A percentile compares a stretch with the other conserved stretches of the same genome.
phyloP scores from a whole-genome alignment of 1,140 invertebrate genomes.

The Rhynchophorus ferrugineus region DNA sequence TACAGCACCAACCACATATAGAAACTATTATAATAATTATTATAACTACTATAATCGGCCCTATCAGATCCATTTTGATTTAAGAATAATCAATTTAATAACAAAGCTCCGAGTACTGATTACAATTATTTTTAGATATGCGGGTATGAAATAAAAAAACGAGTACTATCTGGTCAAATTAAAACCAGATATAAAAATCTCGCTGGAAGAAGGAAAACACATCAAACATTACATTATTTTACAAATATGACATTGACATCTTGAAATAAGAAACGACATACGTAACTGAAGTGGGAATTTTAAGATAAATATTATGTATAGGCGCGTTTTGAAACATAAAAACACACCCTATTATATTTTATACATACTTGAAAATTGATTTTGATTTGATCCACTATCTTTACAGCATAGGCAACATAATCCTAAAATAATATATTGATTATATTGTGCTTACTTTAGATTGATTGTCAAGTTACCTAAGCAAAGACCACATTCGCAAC shows the following conservation, averaged over 20 bases:
- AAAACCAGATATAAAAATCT: no score
- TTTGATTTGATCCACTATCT: conserved; percentile 10
- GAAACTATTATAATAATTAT: conserved; percentile 26
- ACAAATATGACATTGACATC: no score
- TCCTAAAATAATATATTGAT: conserved; percentile 10
- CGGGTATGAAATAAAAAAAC: no score
- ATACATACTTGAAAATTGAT: conserved; percentile 14
- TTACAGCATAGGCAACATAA: conserved; percentile 17
- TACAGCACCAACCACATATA: conserved; percentile 30
- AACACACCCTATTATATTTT: no score
- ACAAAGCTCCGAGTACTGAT: neutral
- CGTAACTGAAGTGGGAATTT: no score
- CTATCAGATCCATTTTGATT: conserved; percentile 16
- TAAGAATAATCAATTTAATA: neutral
- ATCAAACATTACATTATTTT: no score
- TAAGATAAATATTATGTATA: no score
- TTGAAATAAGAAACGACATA: no score
- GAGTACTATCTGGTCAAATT: no score
- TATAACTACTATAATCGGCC: conserved; percentile 11
- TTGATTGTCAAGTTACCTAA: conserved; percentile 13
- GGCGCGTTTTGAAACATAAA: no score
- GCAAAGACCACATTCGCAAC: conserved; percentile 21
- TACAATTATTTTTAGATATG: no score
- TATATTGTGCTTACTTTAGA: neutral
- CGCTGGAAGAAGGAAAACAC: no score